These are phyloP conservation scores for Psettodes erumei DNA, from an alignment of 2,113 vertebrate species.

Conservation along the genomic window DNA sequence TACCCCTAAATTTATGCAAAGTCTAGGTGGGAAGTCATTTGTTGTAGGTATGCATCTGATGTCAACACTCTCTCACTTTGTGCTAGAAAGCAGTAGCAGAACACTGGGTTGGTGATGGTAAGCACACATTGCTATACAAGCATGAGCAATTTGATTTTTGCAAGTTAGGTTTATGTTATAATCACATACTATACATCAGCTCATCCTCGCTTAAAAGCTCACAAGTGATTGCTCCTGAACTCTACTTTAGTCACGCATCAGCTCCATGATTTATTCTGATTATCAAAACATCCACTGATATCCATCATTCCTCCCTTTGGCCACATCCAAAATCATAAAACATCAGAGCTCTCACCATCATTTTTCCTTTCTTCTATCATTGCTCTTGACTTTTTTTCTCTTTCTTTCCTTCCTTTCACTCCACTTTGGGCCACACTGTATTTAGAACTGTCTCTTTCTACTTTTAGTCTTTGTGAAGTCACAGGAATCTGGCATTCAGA, in stretches of 20 bases:
- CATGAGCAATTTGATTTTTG: slow-evolving; percentile 38
- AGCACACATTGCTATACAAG: neutral
- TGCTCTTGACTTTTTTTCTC: slow-evolving; percentile 17
- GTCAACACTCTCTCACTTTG: neutral
- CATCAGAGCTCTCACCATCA: slow-evolving; percentile 27
- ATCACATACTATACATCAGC: slow-evolving; percentile 32
- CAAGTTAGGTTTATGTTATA: slow-evolving; percentile 45
- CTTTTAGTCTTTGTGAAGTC: slow-evolving; percentile 41
- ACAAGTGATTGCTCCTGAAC: slow-evolving; percentile 26
- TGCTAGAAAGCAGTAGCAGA: neutral
- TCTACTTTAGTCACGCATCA: slow-evolving; percentile 33
- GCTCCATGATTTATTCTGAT: slow-evolving; percentile 72
- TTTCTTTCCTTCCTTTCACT: neutral
- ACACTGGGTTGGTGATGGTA: neutral
- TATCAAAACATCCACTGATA: slow-evolving; percentile 73
- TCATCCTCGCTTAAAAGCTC: slow-evolving; percentile 4
- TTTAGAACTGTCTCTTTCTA: slow-evolving; percentile 31
- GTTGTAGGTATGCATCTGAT: neutral
- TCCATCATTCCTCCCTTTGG: slow-evolving; percentile 58
- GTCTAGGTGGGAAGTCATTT: neutral
- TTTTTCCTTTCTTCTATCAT: slow-evolving; percentile 4
- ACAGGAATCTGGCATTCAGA: slow-evolving; percentile 44
- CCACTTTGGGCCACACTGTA: neutral
- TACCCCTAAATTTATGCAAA: slow-evolving; percentile 8
- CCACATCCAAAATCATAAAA: slow-evolving; percentile 72